These are phyloP conservation scores for Zaprionus taronus DNA, from an alignment of 1,140 invertebrate species.

Conservation along the genomic window DNA sequence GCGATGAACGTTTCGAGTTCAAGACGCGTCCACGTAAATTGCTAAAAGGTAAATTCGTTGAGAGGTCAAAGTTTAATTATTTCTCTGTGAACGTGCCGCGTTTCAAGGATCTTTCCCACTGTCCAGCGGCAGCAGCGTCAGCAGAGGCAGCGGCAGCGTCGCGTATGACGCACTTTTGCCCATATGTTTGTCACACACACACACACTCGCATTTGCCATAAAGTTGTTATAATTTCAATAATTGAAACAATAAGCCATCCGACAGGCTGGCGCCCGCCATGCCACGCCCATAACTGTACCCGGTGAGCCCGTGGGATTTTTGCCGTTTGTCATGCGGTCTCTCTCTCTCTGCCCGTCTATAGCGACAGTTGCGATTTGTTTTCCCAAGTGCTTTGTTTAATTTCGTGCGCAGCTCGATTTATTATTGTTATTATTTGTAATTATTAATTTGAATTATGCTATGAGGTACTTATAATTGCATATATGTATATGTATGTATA, in stretches of 20 bases:
- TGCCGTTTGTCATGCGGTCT: background rate
- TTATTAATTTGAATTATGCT: background rate
- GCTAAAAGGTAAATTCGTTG: conserved; percentile 71
- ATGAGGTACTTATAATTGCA: no score
- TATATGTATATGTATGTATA: no score
- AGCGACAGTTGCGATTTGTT: conserved; percentile 3
- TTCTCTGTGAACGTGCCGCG: conserved; percentile 60
- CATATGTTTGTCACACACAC: conserved; percentile 55
- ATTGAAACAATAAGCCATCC: conserved; percentile 41
- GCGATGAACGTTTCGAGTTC: conserved; percentile 78
- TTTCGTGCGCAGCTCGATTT: background rate
- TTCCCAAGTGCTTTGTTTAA: background rate
- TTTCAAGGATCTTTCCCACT: conserved; percentile 32
- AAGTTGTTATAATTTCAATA: conserved; percentile 62
- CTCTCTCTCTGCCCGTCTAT: background rate
- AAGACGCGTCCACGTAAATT: conserved; percentile 81
- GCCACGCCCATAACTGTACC: background rate
- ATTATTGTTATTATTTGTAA: background rate
- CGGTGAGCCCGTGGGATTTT: conserved; percentile 14
- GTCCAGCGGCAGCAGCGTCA: background rate
- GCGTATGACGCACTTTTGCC: conserved; percentile 56
- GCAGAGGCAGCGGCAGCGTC: background rate
- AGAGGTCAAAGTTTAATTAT: conserved; percentile 14
- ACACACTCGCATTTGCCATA: conserved; percentile 12
- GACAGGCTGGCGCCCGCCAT: conserved; percentile 5